Evolutionary conservation across 2,113 vertebrate genomes (phyloP).

Genomic region (Zingel zingel): DNA sequence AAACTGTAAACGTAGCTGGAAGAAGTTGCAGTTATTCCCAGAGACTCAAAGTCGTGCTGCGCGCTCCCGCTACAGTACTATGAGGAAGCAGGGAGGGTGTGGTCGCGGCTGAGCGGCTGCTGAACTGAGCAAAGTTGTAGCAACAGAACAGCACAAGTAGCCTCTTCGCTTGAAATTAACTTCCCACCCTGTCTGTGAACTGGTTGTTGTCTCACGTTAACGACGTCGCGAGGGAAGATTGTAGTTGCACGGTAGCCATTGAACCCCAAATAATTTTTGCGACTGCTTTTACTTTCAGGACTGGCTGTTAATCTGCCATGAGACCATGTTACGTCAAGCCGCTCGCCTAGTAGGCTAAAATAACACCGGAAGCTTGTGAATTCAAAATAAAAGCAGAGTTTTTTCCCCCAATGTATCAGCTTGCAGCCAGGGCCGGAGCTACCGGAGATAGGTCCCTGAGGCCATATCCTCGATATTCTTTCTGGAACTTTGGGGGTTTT

Average conservation of each 20-base stretch:
- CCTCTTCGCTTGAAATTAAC: conserved; percentile 7
- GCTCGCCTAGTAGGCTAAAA: not conserved
- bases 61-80: conserved; percentile 76
- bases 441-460: not conserved
- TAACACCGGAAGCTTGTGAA: not conserved
- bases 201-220: not conserved
- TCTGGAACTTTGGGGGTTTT: too few species aligned
- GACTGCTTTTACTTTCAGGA: conserved; percentile 40
- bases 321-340: conserved; percentile 70
- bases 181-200: not conserved
- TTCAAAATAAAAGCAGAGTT: conserved; percentile 66
- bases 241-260: not conserved
- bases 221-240: not conserved
- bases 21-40: conserved; percentile 70
- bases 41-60: conserved; percentile 61
- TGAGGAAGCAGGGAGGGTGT: conserved; percentile 89
- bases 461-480: too few species aligned
- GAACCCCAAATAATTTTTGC: conserved; percentile 8
- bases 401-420: not conserved
- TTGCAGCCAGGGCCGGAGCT: not conserved
- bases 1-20: not conserved
- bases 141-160: conserved; percentile 9
- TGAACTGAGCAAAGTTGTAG: conserved; percentile 54
- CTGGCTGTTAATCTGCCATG: conserved; percentile 69
- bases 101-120: conserved; percentile 76